Evolutionary conservation across 2,113 vertebrate species (phyloP).

Genomic region (Rhegmatorhina hoffmannsi): DNA sequence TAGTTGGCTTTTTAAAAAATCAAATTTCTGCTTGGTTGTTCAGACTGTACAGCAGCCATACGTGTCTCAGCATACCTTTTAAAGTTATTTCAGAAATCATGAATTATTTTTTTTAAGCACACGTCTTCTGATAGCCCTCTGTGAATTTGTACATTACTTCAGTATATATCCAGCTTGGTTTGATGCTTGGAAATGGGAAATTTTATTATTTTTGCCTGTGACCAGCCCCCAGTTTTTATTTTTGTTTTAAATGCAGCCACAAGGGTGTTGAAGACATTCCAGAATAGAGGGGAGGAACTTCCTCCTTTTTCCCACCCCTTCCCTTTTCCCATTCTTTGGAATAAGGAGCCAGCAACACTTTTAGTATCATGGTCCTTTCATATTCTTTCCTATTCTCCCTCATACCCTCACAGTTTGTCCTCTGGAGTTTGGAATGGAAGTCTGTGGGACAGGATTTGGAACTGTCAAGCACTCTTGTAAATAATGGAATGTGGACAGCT

Average conservation of each 20-base stretch:
- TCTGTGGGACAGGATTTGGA: background rate
- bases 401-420: background rate
- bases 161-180: background rate
- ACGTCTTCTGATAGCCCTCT: background rate
- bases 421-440: background rate
- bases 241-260: background rate
- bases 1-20: rapidly evolving
- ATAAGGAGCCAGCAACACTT: background rate
- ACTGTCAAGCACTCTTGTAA: background rate
- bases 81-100: background rate
- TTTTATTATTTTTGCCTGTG: background rate
- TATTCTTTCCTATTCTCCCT: background rate
- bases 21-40: background rate
- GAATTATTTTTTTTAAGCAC: background rate
- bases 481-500: background rate
- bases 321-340: background rate
- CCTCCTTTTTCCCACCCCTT: background rate
- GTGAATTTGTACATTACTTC: background rate
- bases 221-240: background rate
- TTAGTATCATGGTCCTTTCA: background rate
- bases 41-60: background rate
- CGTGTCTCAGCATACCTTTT: background rate
- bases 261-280: background rate
- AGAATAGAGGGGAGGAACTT: background rate
- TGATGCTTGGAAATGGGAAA: background rate